These are phyloP conservation scores for Chrysolina haemoptera DNA, from an alignment of 2,888 invertebrate genomes.

Conservation along the genomic window DNA sequence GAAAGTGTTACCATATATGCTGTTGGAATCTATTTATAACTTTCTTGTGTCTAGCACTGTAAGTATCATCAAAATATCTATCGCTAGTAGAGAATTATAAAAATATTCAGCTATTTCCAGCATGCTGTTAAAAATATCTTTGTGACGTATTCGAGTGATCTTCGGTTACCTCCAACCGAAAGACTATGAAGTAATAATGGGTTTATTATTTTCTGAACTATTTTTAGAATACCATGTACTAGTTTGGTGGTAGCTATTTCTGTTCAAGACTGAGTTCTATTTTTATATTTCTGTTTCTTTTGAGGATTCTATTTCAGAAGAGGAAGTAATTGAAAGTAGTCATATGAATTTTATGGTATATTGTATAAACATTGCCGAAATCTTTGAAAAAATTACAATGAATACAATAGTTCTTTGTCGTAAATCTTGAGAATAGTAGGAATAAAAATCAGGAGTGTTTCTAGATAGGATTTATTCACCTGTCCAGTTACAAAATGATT, in stretches of 20 bases:
- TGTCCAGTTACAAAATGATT: constrained; percentile 60
- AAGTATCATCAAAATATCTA: neutral
- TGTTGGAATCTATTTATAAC: constrained; percentile 54
- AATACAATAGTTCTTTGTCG: constrained; percentile 52
- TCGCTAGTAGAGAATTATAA: constrained; percentile 4
- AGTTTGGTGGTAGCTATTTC: constrained; percentile 34
- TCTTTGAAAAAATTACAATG: constrained; percentile 56
- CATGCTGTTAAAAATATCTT: constrained; percentile 51
- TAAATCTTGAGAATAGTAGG: constrained; percentile 50
- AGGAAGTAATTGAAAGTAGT: constrained; percentile 34
- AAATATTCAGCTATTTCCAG: constrained; percentile 55
- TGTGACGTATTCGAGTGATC: constrained; percentile 52
- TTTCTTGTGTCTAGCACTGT: constrained; percentile 9
- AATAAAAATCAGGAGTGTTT: constrained; percentile 60
- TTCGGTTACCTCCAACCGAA: constrained; percentile 51
- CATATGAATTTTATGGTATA: constrained; percentile 41
- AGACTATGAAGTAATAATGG: constrained; percentile 55
- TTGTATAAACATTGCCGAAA: constrained; percentile 55
- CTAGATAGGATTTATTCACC: constrained; percentile 63
- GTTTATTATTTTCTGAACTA: constrained; percentile 41
- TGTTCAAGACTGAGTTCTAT: neutral
- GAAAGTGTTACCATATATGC: constrained; percentile 55
- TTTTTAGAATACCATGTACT: constrained; percentile 47
- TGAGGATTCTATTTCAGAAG: neutral
- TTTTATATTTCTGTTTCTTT: neutral